Percentiles rank a stretch among this genome's conserved stretches.
phyloP scores from a whole-genome alignment of 2,113 vertebrate genomes.

The Scartelaos histophorus region DNA sequence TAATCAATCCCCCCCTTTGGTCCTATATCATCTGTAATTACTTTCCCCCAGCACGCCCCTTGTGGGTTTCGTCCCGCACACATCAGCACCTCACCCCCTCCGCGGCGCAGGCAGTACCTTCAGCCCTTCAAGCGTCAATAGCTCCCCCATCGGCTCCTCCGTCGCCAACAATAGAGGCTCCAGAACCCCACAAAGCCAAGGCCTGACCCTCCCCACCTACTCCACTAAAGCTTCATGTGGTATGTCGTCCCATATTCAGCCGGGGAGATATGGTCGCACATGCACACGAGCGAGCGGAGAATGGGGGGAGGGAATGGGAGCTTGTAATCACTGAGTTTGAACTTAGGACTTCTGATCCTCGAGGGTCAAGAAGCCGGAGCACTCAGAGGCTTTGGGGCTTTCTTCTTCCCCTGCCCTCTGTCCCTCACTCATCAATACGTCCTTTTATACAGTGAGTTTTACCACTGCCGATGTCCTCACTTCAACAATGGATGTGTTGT shows the following conservation, averaged over 20 bases:
- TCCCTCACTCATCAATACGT: conserved; percentile 55
- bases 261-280: conserved; percentile 38
- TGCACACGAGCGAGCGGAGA: conserved; percentile 45
- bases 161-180: conserved; percentile 72
- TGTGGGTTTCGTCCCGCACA: conserved; percentile 44
- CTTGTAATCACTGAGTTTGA: conserved; percentile 74
- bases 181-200: conserved; percentile 70
- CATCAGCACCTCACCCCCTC: conserved; percentile 59
- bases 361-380: conserved; percentile 74
- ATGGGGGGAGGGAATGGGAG: conserved; percentile 25
- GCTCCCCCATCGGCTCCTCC: conserved; percentile 44
- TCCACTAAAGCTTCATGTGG: conserved; percentile 39
- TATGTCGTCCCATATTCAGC: conserved; percentile 39
- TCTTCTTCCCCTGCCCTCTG: conserved; percentile 54
- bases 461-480: not conserved
- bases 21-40: conserved; percentile 74
- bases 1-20: conserved; percentile 74
- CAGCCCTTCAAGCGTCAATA: conserved; percentile 51
- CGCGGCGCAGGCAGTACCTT: conserved; percentile 63
- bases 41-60: conserved; percentile 62
- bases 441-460: conserved; percentile 32
- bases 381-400: conserved; percentile 52
- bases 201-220: conserved; percentile 65
- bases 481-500: conserved; percentile 16
- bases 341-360: conserved; percentile 68